A percentile compares a stretch with the other conserved stretches of the same genome.
phyloP scores from a whole-genome alignment of 2,888 invertebrate species.

The Yponomeuta cagnagella region DNA sequence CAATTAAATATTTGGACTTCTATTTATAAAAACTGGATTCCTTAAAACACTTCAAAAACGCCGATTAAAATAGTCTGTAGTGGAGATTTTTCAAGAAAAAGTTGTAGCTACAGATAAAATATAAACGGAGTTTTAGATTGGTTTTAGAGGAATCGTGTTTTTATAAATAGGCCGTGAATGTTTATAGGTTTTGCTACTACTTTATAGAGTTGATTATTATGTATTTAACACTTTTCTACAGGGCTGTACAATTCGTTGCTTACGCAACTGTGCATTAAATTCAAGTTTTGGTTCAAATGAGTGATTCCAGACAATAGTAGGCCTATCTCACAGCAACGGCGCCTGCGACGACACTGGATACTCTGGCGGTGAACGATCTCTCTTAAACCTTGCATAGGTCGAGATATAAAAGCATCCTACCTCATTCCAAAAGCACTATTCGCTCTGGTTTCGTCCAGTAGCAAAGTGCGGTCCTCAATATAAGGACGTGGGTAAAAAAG shows the following conservation, averaged over 20 bases:
- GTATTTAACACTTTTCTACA: conserved; percentile 3
- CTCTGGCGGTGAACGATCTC: conserved; percentile 55
- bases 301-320: conserved; percentile 52
- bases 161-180: too few species aligned
- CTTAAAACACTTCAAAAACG: too few species aligned
- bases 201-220: background rate
- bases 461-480: conserved; percentile 51
- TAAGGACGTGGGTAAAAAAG: conserved; percentile 1
- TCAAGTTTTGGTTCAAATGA: conserved; percentile 45
- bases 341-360: conserved; percentile 55
- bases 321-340: conserved; percentile 45
- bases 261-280: conserved; percentile 5
- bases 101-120: too few species aligned
- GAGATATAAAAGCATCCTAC: conserved; percentile 47
- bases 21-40: too few species aligned
- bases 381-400: conserved; percentile 22
- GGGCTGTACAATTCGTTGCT: background rate
- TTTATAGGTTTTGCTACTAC: too few species aligned
- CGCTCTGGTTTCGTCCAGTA: conserved; percentile 64
- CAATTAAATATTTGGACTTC: too few species aligned
- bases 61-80: too few species aligned
- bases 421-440: conserved; percentile 42
- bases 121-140: too few species aligned
- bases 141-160: too few species aligned
- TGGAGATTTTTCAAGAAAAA: too few species aligned